Evolutionary conservation across 2,888 invertebrate genomes (phyloP), one percentile per base, ranked within the genome.

Genomic region (Anorthoa munda): DNA sequence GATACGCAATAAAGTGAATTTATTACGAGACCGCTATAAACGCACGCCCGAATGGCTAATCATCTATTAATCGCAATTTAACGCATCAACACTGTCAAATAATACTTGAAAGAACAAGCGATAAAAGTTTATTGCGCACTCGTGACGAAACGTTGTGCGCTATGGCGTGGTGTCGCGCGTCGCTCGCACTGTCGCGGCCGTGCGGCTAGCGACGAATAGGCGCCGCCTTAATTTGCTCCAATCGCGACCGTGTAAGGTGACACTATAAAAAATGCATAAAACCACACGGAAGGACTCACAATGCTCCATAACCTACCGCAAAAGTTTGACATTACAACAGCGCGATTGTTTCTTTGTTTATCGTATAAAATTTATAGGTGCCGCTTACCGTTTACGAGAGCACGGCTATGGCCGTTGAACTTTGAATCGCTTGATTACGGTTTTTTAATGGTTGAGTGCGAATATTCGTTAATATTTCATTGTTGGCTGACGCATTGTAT

Each of bases 61-160:
- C 94, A 94, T 94, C 93, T 94, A 93, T 94, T 95, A 94, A 95
- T 94, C 93, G 93, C 93, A 92, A 93, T 94, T 95, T 94, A 93
- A 95, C 92, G 93, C 93, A 93, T 94, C 93, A 92, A 93, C 93
- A 94, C 93, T 94, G 93, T 94, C 93, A 93, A 94, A 94, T 94
- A 93, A 95, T 94, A 94, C 92, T 93, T 91, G 90, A 94, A 94
- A 92, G 93, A 93, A 94, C 92, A 92, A 88, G 92, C 91, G 88
- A 92, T 95, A 92, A 94, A 95, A 91, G 83, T 94, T 93, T 92
- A 94, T 92, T 92, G 88, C 91, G 75, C 84, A 84, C 85, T 87
- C 85, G 87, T 87, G 86, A 81, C 81, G 85, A 87, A 88, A 84
- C 81, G 78, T 67, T 65, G 77, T 84, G 84, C 84, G 76, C 61